Percentiles rank a stretch among this genome's conserved stretches.
phyloP scores from a whole-genome alignment of 2,113 vertebrate genomes.

The Vulpes lagopus region DNA sequence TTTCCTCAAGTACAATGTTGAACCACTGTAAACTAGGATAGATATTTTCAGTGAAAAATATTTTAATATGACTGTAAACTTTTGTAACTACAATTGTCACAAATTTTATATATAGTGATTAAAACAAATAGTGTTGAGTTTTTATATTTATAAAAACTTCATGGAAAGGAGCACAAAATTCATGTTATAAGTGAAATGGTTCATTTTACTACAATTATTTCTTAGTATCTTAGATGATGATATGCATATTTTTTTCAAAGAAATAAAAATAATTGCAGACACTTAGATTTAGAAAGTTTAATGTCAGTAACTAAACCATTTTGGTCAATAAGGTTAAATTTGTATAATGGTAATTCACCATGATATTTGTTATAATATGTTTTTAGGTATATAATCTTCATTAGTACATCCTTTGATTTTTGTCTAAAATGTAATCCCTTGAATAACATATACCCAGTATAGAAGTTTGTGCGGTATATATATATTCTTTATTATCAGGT shows the following conservation, averaged over 20 bases:
- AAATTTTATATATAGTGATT: background rate
- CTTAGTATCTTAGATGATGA: background rate
- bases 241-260: background rate
- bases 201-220: background rate
- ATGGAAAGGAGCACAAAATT: background rate
- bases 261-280: background rate
- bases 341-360: background rate
- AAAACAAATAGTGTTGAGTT: background rate
- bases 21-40: background rate
- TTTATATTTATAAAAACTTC: conserved; percentile 9
- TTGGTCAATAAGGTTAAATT: background rate
- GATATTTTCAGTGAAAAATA: conserved; percentile 22
- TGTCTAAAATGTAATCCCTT: too few species aligned
- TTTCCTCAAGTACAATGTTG: background rate
- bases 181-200: background rate
- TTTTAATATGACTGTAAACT: conserved; percentile 12
- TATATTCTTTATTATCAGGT: too few species aligned
- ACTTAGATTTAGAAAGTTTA: conserved; percentile 27
- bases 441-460: too few species aligned
- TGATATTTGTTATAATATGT: background rate
- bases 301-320: background rate
- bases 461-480: too few species aligned
- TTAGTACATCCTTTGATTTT: background rate
- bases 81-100: background rate
- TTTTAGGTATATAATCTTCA: background rate